These are phyloP conservation scores for Eubasilissa splendida DNA, from an alignment of 2,888 invertebrate genomes.

Conservation along the genomic window DNA sequence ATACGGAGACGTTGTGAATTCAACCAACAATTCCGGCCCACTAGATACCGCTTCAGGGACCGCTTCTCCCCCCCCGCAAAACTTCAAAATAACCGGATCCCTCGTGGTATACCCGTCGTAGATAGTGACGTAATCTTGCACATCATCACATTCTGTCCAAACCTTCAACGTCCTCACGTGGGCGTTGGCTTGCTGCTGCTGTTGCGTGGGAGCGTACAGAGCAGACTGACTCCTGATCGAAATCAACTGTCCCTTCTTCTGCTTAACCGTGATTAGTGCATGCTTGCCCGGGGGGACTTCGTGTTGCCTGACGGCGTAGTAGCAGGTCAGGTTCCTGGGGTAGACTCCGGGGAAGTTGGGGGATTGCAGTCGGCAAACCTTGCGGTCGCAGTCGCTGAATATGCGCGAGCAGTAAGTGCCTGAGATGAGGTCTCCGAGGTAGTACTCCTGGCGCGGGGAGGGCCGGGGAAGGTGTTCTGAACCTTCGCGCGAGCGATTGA, in stretches of 20 bases:
- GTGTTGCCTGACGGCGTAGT: constrained; percentile 91
- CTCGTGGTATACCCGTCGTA: constrained; percentile 92
- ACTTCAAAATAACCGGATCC: constrained; percentile 89
- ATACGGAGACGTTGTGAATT: constrained; percentile 91
- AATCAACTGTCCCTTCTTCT: constrained; percentile 88
- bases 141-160: constrained; percentile 90
- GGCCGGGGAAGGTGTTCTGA: constrained; percentile 60
- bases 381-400: constrained; percentile 93
- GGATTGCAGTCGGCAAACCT: constrained; percentile 90
- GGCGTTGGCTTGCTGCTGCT: constrained; percentile 67
- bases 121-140: constrained; percentile 90
- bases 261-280: constrained; percentile 88
- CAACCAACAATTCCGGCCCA: constrained; percentile 89
- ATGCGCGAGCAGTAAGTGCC: constrained; percentile 94
- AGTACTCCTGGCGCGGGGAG: constrained; percentile 74
- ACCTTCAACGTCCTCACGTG: constrained; percentile 71
- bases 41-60: constrained; percentile 90
- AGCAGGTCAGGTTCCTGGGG: constrained; percentile 94
- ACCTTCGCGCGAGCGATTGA: constrained; percentile 12
- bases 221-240: constrained; percentile 86
- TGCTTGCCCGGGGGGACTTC: constrained; percentile 90
- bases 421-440: constrained; percentile 89
- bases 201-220: constrained; percentile 73
- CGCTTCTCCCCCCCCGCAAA: constrained; percentile 91
- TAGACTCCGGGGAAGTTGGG: constrained; percentile 95